These are phyloP conservation scores for Sisyra nigra DNA, from an alignment of 2,888 invertebrate species.

Conservation along the genomic window DNA sequence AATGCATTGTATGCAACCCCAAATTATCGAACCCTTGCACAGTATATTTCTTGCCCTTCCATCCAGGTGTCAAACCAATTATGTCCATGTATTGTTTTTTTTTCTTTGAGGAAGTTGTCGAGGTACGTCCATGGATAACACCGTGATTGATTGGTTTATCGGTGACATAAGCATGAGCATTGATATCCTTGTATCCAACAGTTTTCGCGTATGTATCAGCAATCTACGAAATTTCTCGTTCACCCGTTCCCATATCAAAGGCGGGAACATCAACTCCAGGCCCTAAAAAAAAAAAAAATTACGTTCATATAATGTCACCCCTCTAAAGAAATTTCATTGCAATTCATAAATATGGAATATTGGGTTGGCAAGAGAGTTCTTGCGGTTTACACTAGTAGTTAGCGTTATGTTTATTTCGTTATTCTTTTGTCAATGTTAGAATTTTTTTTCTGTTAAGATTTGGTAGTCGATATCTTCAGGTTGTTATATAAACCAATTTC, in stretches of 20 bases:
- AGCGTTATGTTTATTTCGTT: no score
- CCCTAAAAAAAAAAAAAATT: constrained; percentile 34
- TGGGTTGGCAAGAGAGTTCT: no score
- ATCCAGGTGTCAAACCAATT: constrained; percentile 80
- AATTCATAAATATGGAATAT: no score
- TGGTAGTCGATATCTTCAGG: no score
- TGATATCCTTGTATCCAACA: constrained; percentile 81
- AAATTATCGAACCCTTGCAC: constrained; percentile 96
- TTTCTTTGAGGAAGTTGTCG: constrained; percentile 87
- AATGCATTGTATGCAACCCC: constrained; percentile 88
- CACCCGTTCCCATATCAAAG: constrained; percentile 96
- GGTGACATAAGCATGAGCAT: constrained; percentile 92
- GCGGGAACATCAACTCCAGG: constrained; percentile 99
- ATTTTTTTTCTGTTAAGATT: no score
- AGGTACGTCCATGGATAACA: constrained; percentile 91
- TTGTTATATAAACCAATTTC: no score
- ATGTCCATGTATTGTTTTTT: constrained; percentile 89
- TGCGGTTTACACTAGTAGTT: no score
- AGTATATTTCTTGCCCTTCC: constrained; percentile 91
- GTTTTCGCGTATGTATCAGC: constrained; percentile 96
- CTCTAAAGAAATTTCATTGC: no score
- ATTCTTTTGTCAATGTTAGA: no score
- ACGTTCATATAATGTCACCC: not conserved
- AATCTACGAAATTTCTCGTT: constrained; percentile 97
- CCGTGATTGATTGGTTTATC: constrained; percentile 94